phyloP scores from a whole-genome alignment of 2,113 vertebrate genomes.

The Xenopus tropicalis region DNA sequence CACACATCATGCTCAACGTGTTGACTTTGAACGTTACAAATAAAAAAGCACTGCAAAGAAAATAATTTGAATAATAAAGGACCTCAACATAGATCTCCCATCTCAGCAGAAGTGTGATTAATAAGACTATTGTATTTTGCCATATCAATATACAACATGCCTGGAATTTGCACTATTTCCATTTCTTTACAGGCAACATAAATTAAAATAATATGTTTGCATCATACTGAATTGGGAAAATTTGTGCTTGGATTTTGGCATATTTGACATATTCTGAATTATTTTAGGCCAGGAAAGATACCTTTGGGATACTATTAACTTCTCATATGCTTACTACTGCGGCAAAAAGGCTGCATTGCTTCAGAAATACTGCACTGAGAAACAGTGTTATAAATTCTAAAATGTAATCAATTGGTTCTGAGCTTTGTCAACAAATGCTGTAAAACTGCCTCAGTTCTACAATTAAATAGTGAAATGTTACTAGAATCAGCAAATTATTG shows the following conservation, averaged over 20 bases:
- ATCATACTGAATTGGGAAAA: constrained; percentile 30
- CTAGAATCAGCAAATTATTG: constrained; percentile 36
- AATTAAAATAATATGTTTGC: constrained; percentile 34
- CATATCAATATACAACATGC: neutral
- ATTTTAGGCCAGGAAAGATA: constrained; percentile 44
- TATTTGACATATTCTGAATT: constrained; percentile 44
- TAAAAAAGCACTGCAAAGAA: neutral
- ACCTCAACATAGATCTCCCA: neutral
- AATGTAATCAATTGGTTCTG: constrained; percentile 44
- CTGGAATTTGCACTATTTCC: neutral
- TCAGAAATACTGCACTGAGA: constrained; percentile 30
- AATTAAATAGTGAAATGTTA: constrained; percentile 44
- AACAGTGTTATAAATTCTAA: constrained; percentile 42
- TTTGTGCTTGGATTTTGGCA: constrained; percentile 33
- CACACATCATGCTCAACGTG: no score
- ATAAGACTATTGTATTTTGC: neutral
- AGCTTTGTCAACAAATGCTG: constrained; percentile 43
- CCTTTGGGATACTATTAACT: constrained; percentile 44
- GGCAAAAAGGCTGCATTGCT: constrained; percentile 8
- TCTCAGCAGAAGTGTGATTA: neutral
- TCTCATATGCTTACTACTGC: constrained; percentile 31
- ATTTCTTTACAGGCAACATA: constrained; percentile 28
- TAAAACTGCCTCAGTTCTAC: constrained; percentile 39
- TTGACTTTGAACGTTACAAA: no score
- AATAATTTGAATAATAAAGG: constrained; percentile 1